Evolutionary conservation across 1,140 invertebrate genomes (phyloP), one percentile per base, ranked within the genome.

Genomic region (Drosophila sproati): DNA sequence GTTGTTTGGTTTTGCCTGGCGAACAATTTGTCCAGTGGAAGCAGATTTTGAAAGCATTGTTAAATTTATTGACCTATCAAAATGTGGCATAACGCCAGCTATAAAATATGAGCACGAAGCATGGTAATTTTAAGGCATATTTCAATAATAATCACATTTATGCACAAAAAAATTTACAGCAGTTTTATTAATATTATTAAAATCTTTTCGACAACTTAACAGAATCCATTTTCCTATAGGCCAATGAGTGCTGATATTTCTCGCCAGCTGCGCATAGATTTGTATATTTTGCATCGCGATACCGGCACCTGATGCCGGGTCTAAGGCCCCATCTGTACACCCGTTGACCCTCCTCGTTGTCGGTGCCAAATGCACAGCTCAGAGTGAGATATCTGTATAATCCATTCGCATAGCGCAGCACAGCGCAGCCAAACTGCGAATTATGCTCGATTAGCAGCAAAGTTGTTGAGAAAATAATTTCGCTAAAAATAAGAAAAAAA

Each of bases 401-500:
- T 12, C 6, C 10, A 3, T 34, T 3, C 1, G 3, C 12, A 6
- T 62, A 71, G 0, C 10, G 43, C 5, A 82, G 7, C 0, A 35
- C 51, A 0, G 71, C 62, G 37, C 80, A 82, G 0, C 76, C 80
- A 5, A 69, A 78, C 0, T 61, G 31, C 0, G 75, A 28, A 6
- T 78, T 81, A n/a, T 59, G 12, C 10, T 82, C 80, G 28, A 64
- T 61, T 0, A 82, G 54, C 6, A 82, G 32, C 8, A 80, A 31
- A 2, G 64, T 6, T 12, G 51, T 3, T 31, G 28, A 29, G 4
- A 57, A 1, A 10, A 57, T 6, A 0, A 5, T 3, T 1, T 0
- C 5, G 5, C 76, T 78, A 43, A 31, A 20, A 76, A 50, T 39
- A 28, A 7, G 4, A 48, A 39, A 6, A 10, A 4, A 34, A 4